Conservation (phyloP, 1,140 invertebrate species). For the Bombus vancouverensis region DNA sequence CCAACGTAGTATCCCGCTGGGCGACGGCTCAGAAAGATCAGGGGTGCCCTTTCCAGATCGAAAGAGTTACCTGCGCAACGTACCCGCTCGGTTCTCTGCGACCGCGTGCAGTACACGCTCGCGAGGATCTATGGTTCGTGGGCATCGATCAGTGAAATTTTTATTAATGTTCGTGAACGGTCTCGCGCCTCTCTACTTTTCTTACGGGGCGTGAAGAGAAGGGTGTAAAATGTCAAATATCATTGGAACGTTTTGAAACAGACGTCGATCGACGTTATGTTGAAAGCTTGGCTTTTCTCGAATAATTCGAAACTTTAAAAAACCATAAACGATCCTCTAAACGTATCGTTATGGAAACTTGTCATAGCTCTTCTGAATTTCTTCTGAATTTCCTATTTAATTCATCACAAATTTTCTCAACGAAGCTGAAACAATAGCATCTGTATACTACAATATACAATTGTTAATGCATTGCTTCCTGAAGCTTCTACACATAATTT, state of each 20-base stretch:
- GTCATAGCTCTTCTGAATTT: no score
- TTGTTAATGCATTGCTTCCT: no score
- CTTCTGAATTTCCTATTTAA: not conserved
- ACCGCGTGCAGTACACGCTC: constrained; percentile 28
- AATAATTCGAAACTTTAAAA: not conserved
- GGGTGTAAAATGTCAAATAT: not conserved
- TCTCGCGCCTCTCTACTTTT: constrained; percentile 31
- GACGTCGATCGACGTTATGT: not conserved
- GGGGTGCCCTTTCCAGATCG: constrained; percentile 50
- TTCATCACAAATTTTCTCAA: not conserved
- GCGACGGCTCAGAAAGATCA: constrained; percentile 75
- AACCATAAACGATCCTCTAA: not conserved
- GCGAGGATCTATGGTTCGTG: constrained; percentile 39
- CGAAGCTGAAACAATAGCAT: not conserved
- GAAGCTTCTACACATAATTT: not conserved
- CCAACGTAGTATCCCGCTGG: constrained; percentile 54
- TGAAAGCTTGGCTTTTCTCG: not conserved
- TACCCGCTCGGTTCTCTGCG: not conserved
- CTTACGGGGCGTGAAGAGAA: not conserved
- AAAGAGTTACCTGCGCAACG: constrained; percentile 75
- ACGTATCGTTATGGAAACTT: no score
- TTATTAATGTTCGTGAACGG: constrained; percentile 62
- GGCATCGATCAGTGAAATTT: constrained; percentile 65
- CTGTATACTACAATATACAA: no score
- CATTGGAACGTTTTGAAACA: not conserved